Evolutionary conservation across 2,797 vertebrate genomes (phyloP), one percentile per base, ranked within the genome.

Genomic region (Echiichthys vipera): DNA sequence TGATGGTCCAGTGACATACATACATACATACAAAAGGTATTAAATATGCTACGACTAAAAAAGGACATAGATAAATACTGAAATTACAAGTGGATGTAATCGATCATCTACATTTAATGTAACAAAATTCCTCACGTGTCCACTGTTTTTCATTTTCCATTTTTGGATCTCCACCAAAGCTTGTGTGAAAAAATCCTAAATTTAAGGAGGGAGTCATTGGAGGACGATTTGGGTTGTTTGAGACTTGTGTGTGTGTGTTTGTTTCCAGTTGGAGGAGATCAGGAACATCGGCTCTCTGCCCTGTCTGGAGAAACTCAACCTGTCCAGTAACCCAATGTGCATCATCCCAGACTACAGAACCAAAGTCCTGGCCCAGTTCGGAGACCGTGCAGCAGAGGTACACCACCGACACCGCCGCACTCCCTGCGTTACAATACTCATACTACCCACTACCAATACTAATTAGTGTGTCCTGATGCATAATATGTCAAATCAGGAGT

Each of bases 271-370:
- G 88, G 97, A 97, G 77, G 97, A 98, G 90, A 94, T 99, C 61
- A 94, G 90, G 87, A 95, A 95, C 68, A 96, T 99, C 5, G 95
- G 96, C 56, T 92, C 70, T 45, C 94, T 99, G 7, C 98, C 98
- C 0, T 99, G 98, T 88, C 89, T 99, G 67, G 98, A 99, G 90
- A 97, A 94, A 7, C 92, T 99, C 73, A 75, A 90, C 36, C 89
- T 99, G 56, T 91, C 91, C 61, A 94, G 90, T 85, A 99, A 99
- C 71, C 97, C 97, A 0, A 71, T 99, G 86, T 97, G 96, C 89
- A 98, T 99, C 93, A 96, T 97, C 84, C 97, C 98, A 0, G 98
- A 99, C 88, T 99, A 99, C 90, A 93, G 98, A 87, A 99, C 98
- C 81, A 99, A 98, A 91, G 96, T 99, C 39, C 94, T 99, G 29